Conservation (phyloP, 2,113 vertebrate species). For the Collichthys lucidus region DNA sequence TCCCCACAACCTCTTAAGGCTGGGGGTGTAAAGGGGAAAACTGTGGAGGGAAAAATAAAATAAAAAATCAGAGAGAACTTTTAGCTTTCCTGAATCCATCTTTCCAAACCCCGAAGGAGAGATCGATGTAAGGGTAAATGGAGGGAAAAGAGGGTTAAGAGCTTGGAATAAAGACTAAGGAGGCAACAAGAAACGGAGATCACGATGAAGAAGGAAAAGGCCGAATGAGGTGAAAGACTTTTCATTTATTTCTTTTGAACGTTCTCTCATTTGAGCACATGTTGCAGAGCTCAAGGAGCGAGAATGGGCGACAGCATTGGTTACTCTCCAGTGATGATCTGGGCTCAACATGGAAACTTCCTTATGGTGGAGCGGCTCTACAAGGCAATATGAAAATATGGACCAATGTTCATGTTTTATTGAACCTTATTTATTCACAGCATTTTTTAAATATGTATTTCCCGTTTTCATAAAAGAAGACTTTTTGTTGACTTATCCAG, state of each 20-base stretch:
- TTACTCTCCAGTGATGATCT: slow-evolving; percentile 74
- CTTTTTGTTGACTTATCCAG: slow-evolving; percentile 50
- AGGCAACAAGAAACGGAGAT: slow-evolving; percentile 30
- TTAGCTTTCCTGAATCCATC: slow-evolving; percentile 49
- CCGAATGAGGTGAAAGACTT: slow-evolving; percentile 43
- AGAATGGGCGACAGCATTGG: slow-evolving; percentile 43
- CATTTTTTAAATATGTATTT: slow-evolving; percentile 64
- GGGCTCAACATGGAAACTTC: slow-evolving; percentile 70
- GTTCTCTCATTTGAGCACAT: slow-evolving; percentile 74
- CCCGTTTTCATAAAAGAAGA: slow-evolving; percentile 59
- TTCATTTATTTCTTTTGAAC: slow-evolving; percentile 50
- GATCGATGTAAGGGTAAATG: slow-evolving; percentile 34
- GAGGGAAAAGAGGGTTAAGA: slow-evolving; percentile 14
- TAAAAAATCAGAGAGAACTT: slow-evolving; percentile 13
- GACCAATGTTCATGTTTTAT: slow-evolving; percentile 78
- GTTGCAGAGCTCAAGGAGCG: slow-evolving; percentile 74
- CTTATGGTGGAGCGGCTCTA: slow-evolving; percentile 57
- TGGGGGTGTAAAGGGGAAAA: slow-evolving; percentile 36
- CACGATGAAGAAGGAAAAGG: slow-evolving; percentile 13
- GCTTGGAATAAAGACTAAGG: slow-evolving; percentile 38
- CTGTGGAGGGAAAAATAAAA: slow-evolving; percentile 7
- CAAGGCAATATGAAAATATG: slow-evolving; percentile 74
- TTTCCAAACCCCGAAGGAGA: slow-evolving; percentile 51
- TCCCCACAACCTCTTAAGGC: slow-evolving; percentile 18
- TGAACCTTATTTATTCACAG: slow-evolving; percentile 72